Conservation (phyloP, 2,888 invertebrate genomes). For the Acholoe squamosa region DNA sequence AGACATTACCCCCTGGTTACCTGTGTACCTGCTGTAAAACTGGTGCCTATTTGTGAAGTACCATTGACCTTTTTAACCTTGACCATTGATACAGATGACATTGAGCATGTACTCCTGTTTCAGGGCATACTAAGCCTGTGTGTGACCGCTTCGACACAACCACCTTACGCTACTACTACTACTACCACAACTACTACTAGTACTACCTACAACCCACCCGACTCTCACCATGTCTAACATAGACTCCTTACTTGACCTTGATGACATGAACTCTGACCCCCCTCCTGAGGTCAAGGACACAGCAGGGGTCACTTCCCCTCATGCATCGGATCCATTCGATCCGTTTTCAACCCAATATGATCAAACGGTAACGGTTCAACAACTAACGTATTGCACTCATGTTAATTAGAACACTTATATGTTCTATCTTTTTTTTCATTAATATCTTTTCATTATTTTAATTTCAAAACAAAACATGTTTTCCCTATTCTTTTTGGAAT, state of each 20-base stretch:
- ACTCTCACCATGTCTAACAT: slow-evolving; percentile 39
- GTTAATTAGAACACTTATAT: not conserved
- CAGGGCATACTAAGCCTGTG: slow-evolving; percentile 57
- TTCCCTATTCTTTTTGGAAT: not conserved
- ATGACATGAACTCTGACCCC: slow-evolving; percentile 60
- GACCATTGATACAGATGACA: slow-evolving; percentile 9
- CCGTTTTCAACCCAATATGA: slow-evolving; percentile 58
- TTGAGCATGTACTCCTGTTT: slow-evolving; percentile 36
- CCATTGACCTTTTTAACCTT: not conserved
- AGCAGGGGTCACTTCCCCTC: slow-evolving; percentile 53
- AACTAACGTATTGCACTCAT: slow-evolving; percentile 35
- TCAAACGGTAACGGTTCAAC: slow-evolving; percentile 52
- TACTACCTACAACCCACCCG: slow-evolving; percentile 35
- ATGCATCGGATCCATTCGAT: slow-evolving; percentile 43
- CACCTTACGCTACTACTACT: slow-evolving; percentile 48
- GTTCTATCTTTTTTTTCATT: not conserved
- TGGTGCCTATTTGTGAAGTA: not conserved
- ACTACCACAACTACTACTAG: slow-evolving; percentile 44
- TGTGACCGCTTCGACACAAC: slow-evolving; percentile 46
- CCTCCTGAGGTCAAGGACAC: slow-evolving; percentile 60
- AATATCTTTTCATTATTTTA: slow-evolving; percentile 23
- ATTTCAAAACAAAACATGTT: not conserved
- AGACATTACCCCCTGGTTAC: not conserved
- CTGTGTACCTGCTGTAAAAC: not conserved
- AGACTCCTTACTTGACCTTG: slow-evolving; percentile 48